Evolutionary conservation across 2,888 invertebrate genomes (phyloP), one percentile per base, ranked within the genome.

Genomic region (Litoditis marina): DNA sequence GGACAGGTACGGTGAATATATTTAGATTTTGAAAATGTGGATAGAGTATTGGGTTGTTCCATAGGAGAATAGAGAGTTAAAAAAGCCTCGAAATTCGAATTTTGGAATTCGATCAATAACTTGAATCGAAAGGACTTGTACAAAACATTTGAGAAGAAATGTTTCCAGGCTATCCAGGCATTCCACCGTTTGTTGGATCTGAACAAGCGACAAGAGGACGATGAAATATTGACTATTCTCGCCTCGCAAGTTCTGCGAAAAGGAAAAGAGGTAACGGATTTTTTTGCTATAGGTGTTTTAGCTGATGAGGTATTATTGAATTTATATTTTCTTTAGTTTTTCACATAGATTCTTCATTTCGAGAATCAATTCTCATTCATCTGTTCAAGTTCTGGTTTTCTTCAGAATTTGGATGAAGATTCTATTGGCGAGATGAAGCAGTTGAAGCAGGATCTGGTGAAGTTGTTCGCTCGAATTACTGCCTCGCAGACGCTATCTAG

Each of bases 131-230:
- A n/a, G n/a, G n/a, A n/a, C n/a, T n/a, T n/a, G n/a, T n/a, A n/a
- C 39, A 13, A 11, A 13, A 8, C 34, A 42, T 30, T 11, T 36
- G 8, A 27, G 22, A 34, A 46, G 13, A 30, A 13, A n/a, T 3
- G 7, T 57, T 51, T 65, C 58, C 92, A 94, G 83, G 87, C 90
- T 2, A 88, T 95, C 63, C 88, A 89, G 65, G 90, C 92, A 0
- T 91, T 91, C 81, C 90, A 92, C 83, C 88, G 92, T 27, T 85
- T 95, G 51, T 85, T 93, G 34, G 94, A 95, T 82, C 84, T 95
- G 64, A 72, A 72, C 44, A 71, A 72, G 44, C 42, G 84, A 69
- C 68, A 65, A 36, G 63, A 69, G 1, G 73, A 73, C 57, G 71
- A 71, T 50, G 69, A 71, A 49, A 68, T 69, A 2, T 32, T 73